Evolutionary conservation across 1,140 invertebrate genomes (phyloP), one percentile per base, ranked within the genome.

Genomic region (Lepidostoma basale): DNA sequence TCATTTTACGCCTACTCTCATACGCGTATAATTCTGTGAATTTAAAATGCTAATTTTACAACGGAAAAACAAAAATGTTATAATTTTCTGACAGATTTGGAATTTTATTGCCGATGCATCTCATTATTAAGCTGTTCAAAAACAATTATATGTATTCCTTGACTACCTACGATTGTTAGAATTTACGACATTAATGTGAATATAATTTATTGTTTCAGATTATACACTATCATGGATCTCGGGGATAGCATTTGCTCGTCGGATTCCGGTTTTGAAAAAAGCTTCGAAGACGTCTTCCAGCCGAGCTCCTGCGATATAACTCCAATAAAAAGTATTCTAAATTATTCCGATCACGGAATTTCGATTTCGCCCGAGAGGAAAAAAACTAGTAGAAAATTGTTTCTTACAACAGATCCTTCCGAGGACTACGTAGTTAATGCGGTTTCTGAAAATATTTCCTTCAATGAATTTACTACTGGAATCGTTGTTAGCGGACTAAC

Each of bases 161-260:
- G n/a, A n/a, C n/a, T n/a, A n/a, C n/a, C n/a, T n/a, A n/a, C n/a
- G n/a, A n/a, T n/a, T n/a, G n/a, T n/a, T n/a, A n/a, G n/a, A n/a
- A n/a, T n/a, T n/a, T n/a, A n/a, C n/a, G n/a, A n/a, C n/a, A n/a
- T n/a, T n/a, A n/a, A n/a, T n/a, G n/a, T n/a, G n/a, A n/a, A n/a
- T n/a, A n/a, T n/a, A n/a, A n/a, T n/a, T n/a, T n/a, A n/a, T n/a
- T 77, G 75, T 63, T 78, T 74, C 52, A 74, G 76, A 20, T 69
- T n/a, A n/a, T n/a, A n/a, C n/a, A n/a, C n/a, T n/a, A n/a, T 76
- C 25, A 78, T 77, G 54, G 87, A 87, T 28, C 88, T 89, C 72
- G 88, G 88, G 72, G 88, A 89, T 73, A 84, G 88, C 39, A 84
- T 86, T n/a, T 89, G 88, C 69, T 89, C 88, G 36, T 88, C 85